Percentiles rank a stretch among this genome's conserved stretches.
Evolutionary conservation across 2,113 vertebrate species (phyloP).

Genomic region (Notiomystis cincta): DNA sequence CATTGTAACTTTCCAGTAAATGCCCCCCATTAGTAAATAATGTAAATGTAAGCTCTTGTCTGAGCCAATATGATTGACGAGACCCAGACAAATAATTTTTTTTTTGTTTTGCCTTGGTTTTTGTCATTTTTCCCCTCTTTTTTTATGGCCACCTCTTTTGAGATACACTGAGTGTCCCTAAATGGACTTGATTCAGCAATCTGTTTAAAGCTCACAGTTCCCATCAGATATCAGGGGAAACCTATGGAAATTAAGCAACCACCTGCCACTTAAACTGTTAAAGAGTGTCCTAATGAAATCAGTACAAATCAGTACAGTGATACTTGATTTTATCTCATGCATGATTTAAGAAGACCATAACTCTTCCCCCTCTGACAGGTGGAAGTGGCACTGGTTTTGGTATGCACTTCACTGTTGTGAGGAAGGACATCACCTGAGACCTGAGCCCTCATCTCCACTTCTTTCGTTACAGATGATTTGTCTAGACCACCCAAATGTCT

Average conservation of each 20-base stretch:
- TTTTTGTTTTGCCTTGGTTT: neutral
- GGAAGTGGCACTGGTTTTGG: neutral
- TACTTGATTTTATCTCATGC: neutral
- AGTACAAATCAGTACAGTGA: neutral
- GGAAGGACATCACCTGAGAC: neutral
- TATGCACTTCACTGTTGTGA: neutral
- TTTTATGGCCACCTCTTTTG: neutral
- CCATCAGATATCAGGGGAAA: neutral
- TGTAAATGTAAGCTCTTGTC: neutral
- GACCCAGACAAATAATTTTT: neutral
- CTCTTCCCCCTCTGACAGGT: neutral
- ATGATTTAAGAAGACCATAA: neutral
- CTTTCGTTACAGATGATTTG: neutral
- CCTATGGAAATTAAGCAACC: neutral
- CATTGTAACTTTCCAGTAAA: neutral
- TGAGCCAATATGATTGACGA: neutral
- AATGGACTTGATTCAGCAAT: neutral
- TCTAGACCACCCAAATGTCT: neutral
- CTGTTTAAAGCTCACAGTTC: neutral
- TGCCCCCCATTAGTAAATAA: neutral
- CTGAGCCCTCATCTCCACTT: neutral
- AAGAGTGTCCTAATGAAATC: neutral
- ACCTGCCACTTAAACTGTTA: neutral
- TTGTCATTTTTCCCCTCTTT: accelerated
- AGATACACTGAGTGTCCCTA: neutral